Conservation (phyloP, 2,113 vertebrate genomes). For the Malurus alboscapulatus region DNA sequence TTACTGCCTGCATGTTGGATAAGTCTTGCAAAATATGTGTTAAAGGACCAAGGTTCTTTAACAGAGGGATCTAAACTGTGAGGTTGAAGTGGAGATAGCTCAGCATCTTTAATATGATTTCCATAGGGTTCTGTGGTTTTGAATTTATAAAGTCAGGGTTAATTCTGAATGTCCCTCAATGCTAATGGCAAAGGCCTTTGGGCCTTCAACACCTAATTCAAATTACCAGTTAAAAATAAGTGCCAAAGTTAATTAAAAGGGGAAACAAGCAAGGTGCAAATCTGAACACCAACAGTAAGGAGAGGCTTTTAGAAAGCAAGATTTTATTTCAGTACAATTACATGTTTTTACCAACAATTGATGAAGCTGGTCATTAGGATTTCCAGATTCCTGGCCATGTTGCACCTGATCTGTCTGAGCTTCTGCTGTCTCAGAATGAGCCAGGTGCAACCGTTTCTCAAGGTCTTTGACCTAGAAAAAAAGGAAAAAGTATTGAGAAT, state of each 20-base stretch:
- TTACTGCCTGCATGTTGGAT: background rate
- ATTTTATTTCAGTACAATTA: background rate
- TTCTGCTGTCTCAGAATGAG: constrained; percentile 60
- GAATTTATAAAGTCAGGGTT: background rate
- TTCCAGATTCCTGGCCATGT: constrained; percentile 63
- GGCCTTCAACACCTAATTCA: background rate
- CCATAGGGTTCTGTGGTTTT: background rate
- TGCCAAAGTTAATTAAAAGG: background rate
- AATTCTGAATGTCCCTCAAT: background rate
- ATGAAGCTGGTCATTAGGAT: constrained; percentile 56
- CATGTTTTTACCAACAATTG: constrained; percentile 71
- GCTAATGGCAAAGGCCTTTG: background rate
- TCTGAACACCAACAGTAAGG: background rate
- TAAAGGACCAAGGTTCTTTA: background rate
- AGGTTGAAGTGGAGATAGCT: background rate
- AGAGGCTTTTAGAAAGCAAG: background rate
- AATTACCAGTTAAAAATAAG: background rate
- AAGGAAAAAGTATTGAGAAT: background rate
- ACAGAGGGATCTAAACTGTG: background rate
- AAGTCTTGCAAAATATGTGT: background rate
- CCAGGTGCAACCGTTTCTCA: constrained; percentile 69
- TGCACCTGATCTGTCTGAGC: constrained; percentile 64
- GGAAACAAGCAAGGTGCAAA: background rate
- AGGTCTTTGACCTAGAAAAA: constrained; percentile 71
- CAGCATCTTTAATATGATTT: background rate